A percentile compares a stretch with the other conserved stretches of the same genome.
These are phyloP conservation scores for Hiodon alosoides DNA, from an alignment of 2,113 vertebrate genomes.

Conservation along the genomic window DNA sequence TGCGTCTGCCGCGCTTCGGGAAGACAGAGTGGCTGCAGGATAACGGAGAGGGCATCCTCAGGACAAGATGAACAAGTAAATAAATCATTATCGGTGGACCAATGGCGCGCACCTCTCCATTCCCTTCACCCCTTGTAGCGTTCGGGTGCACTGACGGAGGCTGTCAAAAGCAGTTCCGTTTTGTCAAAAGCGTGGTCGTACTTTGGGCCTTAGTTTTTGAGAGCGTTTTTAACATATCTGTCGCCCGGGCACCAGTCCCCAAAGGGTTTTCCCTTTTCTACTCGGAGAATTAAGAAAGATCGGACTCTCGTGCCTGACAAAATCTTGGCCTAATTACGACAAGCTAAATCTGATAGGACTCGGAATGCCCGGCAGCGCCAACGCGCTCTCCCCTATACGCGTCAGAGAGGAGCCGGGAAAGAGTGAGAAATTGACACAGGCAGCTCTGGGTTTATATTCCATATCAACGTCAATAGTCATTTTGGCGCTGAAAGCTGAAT, in stretches of 20 bases:
- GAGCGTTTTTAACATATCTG: background rate
- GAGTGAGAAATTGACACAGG: slow-evolving; percentile 33
- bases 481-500: slow-evolving; percentile 31
- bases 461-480: slow-evolving; percentile 39
- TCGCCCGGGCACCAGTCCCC: background rate
- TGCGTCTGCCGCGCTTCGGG: background rate
- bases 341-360: slow-evolving; percentile 34
- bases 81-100: background rate
- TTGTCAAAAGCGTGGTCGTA: background rate
- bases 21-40: background rate
- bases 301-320: slow-evolving; percentile 11
- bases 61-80: slow-evolving; percentile 2
- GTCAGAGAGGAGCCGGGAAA: background rate
- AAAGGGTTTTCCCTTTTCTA: slow-evolving; percentile 5
- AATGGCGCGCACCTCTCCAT: background rate
- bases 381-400: background rate
- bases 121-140: background rate
- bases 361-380: slow-evolving; percentile 15
- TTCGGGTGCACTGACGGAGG: background rate
- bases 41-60: background rate
- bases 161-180: background rate
- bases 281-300: slow-evolving; percentile 22
- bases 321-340: slow-evolving; percentile 27
- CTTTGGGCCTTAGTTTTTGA: too few relatives aligned
- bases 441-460: slow-evolving; percentile 37